phyloP scores from a whole-genome alignment of 2,888 invertebrate species.

The Tridacna crocea region DNA sequence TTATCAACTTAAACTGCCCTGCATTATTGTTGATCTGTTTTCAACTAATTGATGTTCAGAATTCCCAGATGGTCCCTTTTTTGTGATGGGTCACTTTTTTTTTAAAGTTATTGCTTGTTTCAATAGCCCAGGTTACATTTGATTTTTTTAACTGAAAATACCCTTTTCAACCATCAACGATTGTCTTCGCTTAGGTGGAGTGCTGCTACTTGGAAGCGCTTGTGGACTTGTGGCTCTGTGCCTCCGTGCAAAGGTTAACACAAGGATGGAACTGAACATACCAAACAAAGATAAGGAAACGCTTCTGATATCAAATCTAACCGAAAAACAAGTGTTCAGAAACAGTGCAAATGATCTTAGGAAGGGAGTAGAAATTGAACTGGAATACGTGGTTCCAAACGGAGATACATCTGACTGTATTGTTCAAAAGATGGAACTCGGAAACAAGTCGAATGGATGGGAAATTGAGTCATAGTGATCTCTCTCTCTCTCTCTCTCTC shows the following conservation, averaged over 20 bases:
- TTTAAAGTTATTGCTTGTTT: too few relatives aligned
- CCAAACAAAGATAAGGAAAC: conserved; percentile 2
- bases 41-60: too few relatives aligned
- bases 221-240: conserved; percentile 11
- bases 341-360: neutral
- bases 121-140: too few relatives aligned
- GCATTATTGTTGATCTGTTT: too few relatives aligned
- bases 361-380: neutral
- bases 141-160: too few relatives aligned
- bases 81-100: too few relatives aligned
- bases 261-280: conserved; percentile 6
- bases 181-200: neutral
- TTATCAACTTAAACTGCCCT: too few relatives aligned
- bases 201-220: conserved; percentile 11
- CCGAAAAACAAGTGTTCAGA: neutral
- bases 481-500: neutral
- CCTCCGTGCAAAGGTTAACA: neutral
- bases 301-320: neutral
- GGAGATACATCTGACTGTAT: neutral
- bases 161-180: too few relatives aligned
- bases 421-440: neutral
- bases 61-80: too few relatives aligned
- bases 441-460: neutral
- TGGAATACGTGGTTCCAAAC: conserved; percentile 5
- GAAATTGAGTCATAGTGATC: neutral